Percentiles rank a stretch among this genome's conserved stretches.
These are phyloP conservation scores for Cotesia glomerata DNA, from an alignment of 1,140 invertebrate genomes.

Conservation along the genomic window DNA sequence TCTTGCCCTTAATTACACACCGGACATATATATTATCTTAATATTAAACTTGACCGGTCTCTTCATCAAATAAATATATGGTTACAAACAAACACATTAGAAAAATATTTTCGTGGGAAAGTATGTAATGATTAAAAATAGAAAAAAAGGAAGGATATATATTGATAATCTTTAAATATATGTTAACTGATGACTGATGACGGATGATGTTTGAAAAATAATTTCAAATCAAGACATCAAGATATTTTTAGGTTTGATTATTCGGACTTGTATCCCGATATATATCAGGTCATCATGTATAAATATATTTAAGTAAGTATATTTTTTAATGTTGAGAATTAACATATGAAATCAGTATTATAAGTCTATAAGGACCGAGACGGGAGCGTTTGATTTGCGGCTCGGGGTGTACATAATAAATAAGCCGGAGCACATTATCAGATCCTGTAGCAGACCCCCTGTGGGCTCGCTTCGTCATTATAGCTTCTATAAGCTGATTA, in stretches of 20 bases:
- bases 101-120: no score
- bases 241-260: neutral
- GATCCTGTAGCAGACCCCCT: conserved; percentile 54
- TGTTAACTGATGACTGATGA: no score
- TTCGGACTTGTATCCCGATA: neutral
- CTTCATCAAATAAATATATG: no score
- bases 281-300: neutral
- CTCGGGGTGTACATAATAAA: conserved; percentile 47
- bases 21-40: no score
- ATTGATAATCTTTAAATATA: no score
- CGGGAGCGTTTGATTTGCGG: conserved; percentile 26
- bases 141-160: no score
- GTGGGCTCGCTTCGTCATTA: conserved; percentile 48
- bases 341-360: conserved; percentile 57
- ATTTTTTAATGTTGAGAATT: conserved; percentile 59
- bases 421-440: conserved; percentile 55
- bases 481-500: conserved; percentile 56
- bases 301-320: conserved; percentile 24
- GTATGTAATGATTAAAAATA: no score
- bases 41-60: no score
- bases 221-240: neutral
- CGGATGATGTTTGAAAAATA: no score
- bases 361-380: conserved; percentile 31
- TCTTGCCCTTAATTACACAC: no score
- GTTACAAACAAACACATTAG: no score